phyloP scores from a whole-genome alignment of 2,797 vertebrate genomes.

The Helicolenus hilgendorfi region DNA sequence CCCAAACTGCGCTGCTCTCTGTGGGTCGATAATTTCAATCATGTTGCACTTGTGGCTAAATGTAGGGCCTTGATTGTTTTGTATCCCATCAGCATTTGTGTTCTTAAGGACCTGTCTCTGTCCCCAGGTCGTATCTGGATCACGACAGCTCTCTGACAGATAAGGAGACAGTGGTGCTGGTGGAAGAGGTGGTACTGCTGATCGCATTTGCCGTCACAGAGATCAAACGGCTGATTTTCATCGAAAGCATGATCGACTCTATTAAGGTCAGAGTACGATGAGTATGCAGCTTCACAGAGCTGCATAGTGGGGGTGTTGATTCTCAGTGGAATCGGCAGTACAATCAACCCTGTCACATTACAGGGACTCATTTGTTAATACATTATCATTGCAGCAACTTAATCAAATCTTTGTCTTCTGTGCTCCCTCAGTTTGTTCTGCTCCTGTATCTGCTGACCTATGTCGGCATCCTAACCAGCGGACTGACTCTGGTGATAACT shows the following conservation, averaged over 20 bases:
- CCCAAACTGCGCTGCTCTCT: background rate
- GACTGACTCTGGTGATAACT: constrained; percentile 93
- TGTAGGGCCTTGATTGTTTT: background rate
- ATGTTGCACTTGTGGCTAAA: background rate
- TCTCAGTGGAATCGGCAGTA: background rate
- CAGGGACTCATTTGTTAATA: background rate
- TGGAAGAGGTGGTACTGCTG: constrained; percentile 88
- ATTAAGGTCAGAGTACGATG: constrained; percentile 89
- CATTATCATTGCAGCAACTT: background rate
- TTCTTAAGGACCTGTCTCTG: background rate
- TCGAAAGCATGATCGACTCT: constrained; percentile 92
- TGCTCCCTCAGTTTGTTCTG: constrained; percentile 89
- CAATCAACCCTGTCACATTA: background rate
- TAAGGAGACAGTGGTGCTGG: constrained; percentile 91
- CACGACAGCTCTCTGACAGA: constrained; percentile 91
- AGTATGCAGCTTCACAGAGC: background rate
- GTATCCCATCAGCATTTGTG: background rate
- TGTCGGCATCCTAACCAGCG: constrained; percentile 92
- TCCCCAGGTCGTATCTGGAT: constrained; percentile 91
- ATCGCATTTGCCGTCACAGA: constrained; percentile 87
- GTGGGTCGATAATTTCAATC: background rate
- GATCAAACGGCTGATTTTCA: constrained; percentile 93
- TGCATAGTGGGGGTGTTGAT: background rate
- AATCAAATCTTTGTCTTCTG: background rate
- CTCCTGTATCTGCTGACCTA: constrained; percentile 95